These are phyloP conservation scores for Peromyscus nudipes DNA, from an alignment of 2,797 vertebrate species.

Conservation along the genomic window DNA sequence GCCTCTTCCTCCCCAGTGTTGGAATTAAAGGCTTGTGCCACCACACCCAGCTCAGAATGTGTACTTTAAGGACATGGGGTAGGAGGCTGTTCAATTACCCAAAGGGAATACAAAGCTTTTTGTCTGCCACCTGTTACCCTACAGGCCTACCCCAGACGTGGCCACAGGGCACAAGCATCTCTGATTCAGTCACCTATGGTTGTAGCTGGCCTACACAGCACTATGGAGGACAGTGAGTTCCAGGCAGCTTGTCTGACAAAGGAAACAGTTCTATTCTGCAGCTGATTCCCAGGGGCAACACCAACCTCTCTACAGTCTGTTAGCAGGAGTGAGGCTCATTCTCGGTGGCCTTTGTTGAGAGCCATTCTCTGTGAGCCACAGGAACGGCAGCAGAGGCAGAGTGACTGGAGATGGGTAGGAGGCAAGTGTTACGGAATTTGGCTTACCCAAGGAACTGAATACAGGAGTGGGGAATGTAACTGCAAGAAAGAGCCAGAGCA, in stretches of 20 bases:
- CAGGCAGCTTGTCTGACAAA: background rate
- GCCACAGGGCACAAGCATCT: background rate
- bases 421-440: background rate
- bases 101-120: background rate
- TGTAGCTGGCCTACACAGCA: background rate
- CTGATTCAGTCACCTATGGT: background rate
- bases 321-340: background rate
- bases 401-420: background rate
- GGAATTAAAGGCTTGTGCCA: background rate
- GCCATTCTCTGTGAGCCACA: background rate
- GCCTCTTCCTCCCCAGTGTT: background rate
- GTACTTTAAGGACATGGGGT: slow-evolving; percentile 6
- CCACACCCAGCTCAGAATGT: background rate
- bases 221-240: background rate
- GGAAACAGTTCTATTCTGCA: background rate
- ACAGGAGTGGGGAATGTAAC: background rate
- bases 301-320: background rate
- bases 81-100: slow-evolving; percentile 1
- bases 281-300: background rate
- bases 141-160: background rate
- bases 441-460: slow-evolving; percentile 64
- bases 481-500: slow-evolving; percentile 58
- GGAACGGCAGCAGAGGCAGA: slow-evolving; percentile 21
- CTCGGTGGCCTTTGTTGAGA: background rate
- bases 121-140: background rate